Percentiles rank a stretch among this genome's conserved stretches.
Conservation (phyloP, 2,113 vertebrate species). For the Ellobius talpinus region DNA sequence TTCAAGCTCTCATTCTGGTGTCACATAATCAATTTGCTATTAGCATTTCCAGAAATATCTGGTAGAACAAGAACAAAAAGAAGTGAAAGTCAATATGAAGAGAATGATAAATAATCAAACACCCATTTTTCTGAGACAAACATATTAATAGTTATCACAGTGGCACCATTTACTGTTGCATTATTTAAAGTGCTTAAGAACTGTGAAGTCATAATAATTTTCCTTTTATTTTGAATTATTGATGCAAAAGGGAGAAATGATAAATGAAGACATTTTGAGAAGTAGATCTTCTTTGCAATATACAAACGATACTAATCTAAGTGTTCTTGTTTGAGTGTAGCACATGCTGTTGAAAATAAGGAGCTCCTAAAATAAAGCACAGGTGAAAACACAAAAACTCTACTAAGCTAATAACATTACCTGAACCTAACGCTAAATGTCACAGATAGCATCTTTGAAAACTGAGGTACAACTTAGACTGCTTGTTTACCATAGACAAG, state of each 20-base stretch:
- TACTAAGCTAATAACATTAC: background rate
- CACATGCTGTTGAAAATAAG: background rate
- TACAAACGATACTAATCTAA: background rate
- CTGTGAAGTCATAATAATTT: constrained; percentile 2
- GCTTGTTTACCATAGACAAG: background rate
- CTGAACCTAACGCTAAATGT: background rate
- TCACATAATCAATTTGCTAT: background rate
- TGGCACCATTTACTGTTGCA: background rate
- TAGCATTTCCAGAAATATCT: constrained; percentile 37
- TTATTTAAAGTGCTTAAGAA: constrained; percentile 15
- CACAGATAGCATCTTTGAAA: background rate
- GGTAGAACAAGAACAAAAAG: background rate
- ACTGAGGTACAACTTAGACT: background rate
- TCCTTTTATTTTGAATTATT: constrained; percentile 61
- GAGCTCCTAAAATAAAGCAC: background rate
- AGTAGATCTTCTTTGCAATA: background rate
- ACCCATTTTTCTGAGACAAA: background rate
- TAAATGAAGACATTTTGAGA: constrained; percentile 38
- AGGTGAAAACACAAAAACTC: background rate
- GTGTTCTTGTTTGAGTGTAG: background rate
- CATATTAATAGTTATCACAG: background rate
- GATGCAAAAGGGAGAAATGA: constrained; percentile 49
- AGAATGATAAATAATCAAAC: background rate
- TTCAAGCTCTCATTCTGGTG: background rate
- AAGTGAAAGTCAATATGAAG: background rate